A percentile compares a stretch with the other conserved stretches of the same genome.
Evolutionary conservation across 2,113 vertebrate species (phyloP).

Genomic region (Peromyscus polionotus): DNA sequence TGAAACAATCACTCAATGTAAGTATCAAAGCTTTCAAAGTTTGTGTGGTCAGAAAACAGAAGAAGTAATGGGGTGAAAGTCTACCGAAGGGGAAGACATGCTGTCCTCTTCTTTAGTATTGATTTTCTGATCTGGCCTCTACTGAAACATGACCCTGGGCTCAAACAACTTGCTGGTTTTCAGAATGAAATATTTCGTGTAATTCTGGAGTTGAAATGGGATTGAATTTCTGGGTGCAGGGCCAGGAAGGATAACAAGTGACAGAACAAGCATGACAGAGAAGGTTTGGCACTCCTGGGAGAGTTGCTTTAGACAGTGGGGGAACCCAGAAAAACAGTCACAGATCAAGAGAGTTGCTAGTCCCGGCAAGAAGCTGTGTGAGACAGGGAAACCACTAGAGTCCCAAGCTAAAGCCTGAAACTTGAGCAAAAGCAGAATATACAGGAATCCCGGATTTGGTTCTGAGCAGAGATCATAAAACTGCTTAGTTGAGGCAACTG

Average conservation of each 20-base stretch:
- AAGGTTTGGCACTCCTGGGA: rapidly evolving
- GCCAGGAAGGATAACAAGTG: not conserved
- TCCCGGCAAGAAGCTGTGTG: not conserved
- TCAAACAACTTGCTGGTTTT: not conserved
- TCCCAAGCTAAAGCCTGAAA: not conserved
- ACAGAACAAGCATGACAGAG: not conserved
- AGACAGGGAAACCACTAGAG: too few relatives aligned
- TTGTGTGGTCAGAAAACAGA: not conserved
- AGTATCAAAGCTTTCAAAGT: not conserved
- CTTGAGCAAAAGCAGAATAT: not conserved
- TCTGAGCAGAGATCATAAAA: constrained; percentile 33
- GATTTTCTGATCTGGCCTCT: not conserved
- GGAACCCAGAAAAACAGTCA: not conserved
- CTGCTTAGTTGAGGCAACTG: constrained; percentile 13
- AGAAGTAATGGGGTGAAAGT: not conserved
- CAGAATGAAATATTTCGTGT: not conserved
- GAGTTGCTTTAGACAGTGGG: not conserved
- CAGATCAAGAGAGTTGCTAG: not conserved
- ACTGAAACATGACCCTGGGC: not conserved
- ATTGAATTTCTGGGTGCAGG: not conserved
- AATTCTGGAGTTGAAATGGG: not conserved
- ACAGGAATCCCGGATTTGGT: not conserved
- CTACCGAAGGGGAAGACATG: not conserved
- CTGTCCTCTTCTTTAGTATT: not conserved
- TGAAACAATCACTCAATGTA: not conserved